phyloP scores from a whole-genome alignment of 2,888 invertebrate species.

The Microdon myrmicae region DNA sequence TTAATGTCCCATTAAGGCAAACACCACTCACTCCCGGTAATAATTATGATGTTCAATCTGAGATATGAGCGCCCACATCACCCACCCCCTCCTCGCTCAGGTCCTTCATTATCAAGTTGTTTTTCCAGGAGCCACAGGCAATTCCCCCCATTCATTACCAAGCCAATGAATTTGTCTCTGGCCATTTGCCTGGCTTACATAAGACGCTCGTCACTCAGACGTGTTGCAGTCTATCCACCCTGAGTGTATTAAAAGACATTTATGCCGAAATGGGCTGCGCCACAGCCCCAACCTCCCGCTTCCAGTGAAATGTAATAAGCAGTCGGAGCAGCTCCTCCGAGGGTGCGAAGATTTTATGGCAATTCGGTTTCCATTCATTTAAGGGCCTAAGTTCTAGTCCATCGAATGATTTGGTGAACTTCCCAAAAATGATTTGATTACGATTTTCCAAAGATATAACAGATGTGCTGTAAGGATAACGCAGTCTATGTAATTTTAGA shows the following conservation, averaged over 20 bases:
- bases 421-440: no score
- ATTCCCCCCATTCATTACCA: constrained; percentile 14
- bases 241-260: constrained; percentile 28
- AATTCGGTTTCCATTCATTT: constrained; percentile 7
- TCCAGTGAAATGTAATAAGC: constrained; percentile 17
- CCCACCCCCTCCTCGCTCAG: constrained; percentile 1
- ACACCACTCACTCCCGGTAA: constrained; percentile 27
- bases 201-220: background rate
- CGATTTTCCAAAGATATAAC: no score
- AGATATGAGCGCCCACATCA: constrained; percentile 20
- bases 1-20: constrained; percentile 42
- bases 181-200: constrained; percentile 6
- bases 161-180: constrained; percentile 22
- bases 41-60: constrained; percentile 36
- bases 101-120: background rate
- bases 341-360: constrained; percentile 4
- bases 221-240: constrained; percentile 1
- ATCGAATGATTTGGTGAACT: no score
- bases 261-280: constrained; percentile 1
- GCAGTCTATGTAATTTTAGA: no score
- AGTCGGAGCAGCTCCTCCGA: background rate
- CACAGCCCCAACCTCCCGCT: background rate
- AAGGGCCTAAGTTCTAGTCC: no score
- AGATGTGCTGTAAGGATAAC: no score
- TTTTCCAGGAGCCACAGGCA: background rate